Base-by-base conservation (phyloP, 2,888 invertebrate species). In the Drosophila setosimentum region DNA sequence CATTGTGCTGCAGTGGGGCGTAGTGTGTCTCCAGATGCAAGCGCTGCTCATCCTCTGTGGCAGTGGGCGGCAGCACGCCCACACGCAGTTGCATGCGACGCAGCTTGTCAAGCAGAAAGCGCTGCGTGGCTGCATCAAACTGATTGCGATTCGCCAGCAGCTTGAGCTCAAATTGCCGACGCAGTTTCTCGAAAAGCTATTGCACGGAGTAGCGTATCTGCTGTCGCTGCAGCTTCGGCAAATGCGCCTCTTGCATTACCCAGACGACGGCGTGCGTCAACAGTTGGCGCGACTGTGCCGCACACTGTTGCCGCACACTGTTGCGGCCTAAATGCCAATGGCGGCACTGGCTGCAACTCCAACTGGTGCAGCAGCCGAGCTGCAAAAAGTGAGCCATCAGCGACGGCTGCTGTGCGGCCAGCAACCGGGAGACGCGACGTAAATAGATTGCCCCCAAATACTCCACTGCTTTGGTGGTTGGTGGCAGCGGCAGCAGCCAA, bases 241-340 rank as follows among this genome's bases (percentile, higher is more conserved):
- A 30, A 33, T 62, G 66, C 3, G 60, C 32, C 50, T 68, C 51
- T 37, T 71, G 57, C 64, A 88, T 27, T 51, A 86, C 37, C 89
- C 89, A 83, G 1, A 50, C 78, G 7, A 72, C 50, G 3, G 89
- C 81, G 11, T 88, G 83, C 30, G 74, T 64, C 50, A 83, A 33
- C 35, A 83, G 54, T 18, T 63, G 45, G 0, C 87, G 83, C 27
- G 68, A 11, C 37, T 86, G 83, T 7, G 57, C 64, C 11, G 83
- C 81, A 11, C 83, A 83, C 16, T 65, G 35, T n/a, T 51, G 54
- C 4, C 70, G 68, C 81, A 11, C 83, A 83, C 16, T 65, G 35
- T n/a, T 51, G 54, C 4, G 68, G 68, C 0, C 58, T 60, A 16
- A 86, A 65, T 7, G 8, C 18, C 1, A 59, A 49, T 33, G 58